These are phyloP conservation scores for Phrynocephalus vlangalii DNA, from an alignment of 2,797 vertebrate species.

Conservation along the genomic window DNA sequence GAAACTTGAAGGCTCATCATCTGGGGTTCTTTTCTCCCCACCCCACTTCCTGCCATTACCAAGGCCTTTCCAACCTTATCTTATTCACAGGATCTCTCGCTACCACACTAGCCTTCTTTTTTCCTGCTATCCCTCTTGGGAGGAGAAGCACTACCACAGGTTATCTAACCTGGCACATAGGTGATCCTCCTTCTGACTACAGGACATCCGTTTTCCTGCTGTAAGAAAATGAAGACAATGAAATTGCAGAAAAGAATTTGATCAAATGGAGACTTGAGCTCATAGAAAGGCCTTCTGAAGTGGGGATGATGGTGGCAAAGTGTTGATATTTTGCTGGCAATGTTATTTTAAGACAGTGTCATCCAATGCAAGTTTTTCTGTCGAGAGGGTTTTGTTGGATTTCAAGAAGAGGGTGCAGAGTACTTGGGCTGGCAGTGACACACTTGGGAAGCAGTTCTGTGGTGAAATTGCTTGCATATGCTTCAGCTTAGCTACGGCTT, in stretches of 20 bases:
- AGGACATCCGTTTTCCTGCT: background rate
- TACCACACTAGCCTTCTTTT: too few species aligned
- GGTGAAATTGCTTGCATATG: background rate
- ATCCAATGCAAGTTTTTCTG: background rate
- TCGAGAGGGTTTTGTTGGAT: background rate
- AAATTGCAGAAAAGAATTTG: background rate
- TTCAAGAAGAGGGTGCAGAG: conserved; percentile 8
- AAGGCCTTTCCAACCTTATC: too few species aligned
- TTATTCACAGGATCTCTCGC: too few species aligned
- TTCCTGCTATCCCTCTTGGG: too few species aligned
- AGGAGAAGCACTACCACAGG: too few species aligned
- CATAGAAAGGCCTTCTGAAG: background rate
- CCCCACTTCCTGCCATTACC: too few species aligned
- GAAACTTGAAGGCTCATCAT: too few species aligned
- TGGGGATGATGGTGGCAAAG: background rate
- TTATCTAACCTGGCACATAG: background rate
- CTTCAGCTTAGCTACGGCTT: background rate
- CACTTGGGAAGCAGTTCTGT: background rate
- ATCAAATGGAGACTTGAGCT: background rate
- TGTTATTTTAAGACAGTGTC: background rate
- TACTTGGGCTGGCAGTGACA: conserved; percentile 26
- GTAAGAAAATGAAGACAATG: background rate
- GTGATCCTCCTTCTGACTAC: background rate
- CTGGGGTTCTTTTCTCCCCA: too few species aligned
- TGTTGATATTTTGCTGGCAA: background rate